Base-by-base conservation (phyloP, 2,113 vertebrate species). In the Pedionomus torquatus region DNA sequence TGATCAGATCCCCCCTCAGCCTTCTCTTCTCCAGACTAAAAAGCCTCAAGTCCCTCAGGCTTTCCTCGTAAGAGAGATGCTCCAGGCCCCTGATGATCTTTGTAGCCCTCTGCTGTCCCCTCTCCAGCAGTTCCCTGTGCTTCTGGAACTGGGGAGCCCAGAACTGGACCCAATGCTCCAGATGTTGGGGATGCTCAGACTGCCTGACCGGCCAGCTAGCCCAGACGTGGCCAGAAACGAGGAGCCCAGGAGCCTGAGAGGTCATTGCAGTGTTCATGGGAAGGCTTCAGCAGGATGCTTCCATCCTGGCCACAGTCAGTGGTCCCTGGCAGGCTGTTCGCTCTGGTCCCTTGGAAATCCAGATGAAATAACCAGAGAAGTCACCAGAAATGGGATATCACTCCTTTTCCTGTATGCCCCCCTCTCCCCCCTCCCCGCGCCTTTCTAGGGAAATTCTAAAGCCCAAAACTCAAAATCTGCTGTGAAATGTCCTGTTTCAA, bases 271-370 rank as follows among this genome's bases (percentile, higher is more conserved):
- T 39, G 60, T 69, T 91, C 74, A 55, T 24, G 35, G 55, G 80
- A 30, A 21, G 0, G 2, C 13, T 16, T 18, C 35, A 54, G 44
- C 37, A 4, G 23, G 79, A 7, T 20, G n/a, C 35, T 41, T 17
- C 60, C 66, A 9, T 10, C 83, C n/a, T 0, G 2, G 39, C 39
- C 14, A 1, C 2, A 0, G 14, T 6, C 43, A 7, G 66, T 13
- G 58, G n/a, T 30, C 19, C 57, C 4, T 1, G 57, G 37, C 57
- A 11, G 37, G 44, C 10, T 0, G 0, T 11, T 41, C 0, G 2
- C 17, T 11, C 26, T 44, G 39, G 20, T 15, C n/a, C 46, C 54
- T 26, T 41, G 41, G 48, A 23, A 61, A 33, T 12, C 52, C 7
- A 11, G 16, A 10, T 14, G 16, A 66, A 79, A 52, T 14, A 39